Evolutionary conservation across 2,797 vertebrate species (phyloP), one percentile per base, ranked within the genome.

Genomic region (Enteromius radiatus): DNA sequence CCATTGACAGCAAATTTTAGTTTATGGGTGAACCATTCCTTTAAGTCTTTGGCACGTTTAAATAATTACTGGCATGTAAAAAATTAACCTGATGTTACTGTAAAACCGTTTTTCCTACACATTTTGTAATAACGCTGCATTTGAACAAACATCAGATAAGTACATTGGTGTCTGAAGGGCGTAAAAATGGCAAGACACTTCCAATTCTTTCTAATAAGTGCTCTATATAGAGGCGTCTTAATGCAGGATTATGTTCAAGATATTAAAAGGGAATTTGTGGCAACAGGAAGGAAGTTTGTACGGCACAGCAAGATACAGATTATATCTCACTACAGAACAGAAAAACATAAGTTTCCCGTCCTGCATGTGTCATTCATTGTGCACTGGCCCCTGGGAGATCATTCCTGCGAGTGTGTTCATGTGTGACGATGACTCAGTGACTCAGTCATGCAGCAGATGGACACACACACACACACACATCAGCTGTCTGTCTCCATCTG

Each of bases 341-440:
- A 65, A 33, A n/a, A 64, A 43, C 70, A 74, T 6, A 61, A 41
- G 70, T 73, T n/a, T 81, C 68, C 8, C 5, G 15, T 74, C 56
- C 23, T 74, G 28, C 19, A 33, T 59, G 61, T 79, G 45, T 43
- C 56, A 59, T 23, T 41, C 38, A 3, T 28, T 76, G 65, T 52
- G 64, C 33, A 28, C 65, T 45, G 23, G 47, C 47, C 79, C 21
- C 47, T 86, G 73, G 61, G 76, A 68, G 70, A 65, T 54, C 65
- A 38, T 78, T 78, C 68, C 78, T 80, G 43, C 28, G 2, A 45
- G 52, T 75, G 47, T 76, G 61, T 68, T 80, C 56, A 41, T 64
- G 76, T 80, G 78, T 82, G 41, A 81, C 69, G 80, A 82, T 84
- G 84, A 87, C 78, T 82, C 75, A 84, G 77, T 79, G 78, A 85